These are phyloP conservation scores for Pocillopora meandrina DNA, from an alignment of 92 coral and sea anemone genomes.

Conservation along the genomic window DNA sequence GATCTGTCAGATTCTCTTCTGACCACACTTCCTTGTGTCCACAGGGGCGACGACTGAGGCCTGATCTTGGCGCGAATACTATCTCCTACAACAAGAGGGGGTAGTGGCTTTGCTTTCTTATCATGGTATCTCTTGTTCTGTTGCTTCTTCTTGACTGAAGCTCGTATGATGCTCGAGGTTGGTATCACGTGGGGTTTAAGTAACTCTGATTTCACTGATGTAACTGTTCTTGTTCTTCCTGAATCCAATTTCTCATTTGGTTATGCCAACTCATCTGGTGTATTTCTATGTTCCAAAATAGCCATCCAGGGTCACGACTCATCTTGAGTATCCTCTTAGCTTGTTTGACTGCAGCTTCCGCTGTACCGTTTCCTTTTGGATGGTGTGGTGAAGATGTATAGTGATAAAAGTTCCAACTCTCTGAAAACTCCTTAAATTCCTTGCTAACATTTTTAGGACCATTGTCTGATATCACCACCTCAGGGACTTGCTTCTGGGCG, in stretches of 20 bases:
- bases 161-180: not conserved
- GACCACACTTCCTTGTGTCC: slow-evolving; percentile 35
- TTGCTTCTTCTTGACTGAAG: slow-evolving; percentile 32
- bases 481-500: slow-evolving; percentile 23
- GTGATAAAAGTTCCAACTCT: slow-evolving; percentile 27
- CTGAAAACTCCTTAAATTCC: slow-evolving; percentile 15
- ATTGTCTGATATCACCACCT: slow-evolving; percentile 37
- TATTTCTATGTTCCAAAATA: not conserved
- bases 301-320: slow-evolving; percentile 35
- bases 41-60: slow-evolving; percentile 12
- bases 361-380: slow-evolving; percentile 54
- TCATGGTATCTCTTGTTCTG: slow-evolving; percentile 40
- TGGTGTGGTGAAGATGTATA: slow-evolving; percentile 49
- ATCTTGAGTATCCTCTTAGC: slow-evolving; percentile 20
- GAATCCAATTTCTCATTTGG: slow-evolving; percentile 31
- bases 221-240: slow-evolving; percentile 26
- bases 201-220: too few species aligned
- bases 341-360: slow-evolving; percentile 31
- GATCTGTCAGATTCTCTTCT: not conserved
- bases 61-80: slow-evolving; percentile 28
- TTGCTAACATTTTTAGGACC: slow-evolving; percentile 44
- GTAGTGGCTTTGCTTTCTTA: slow-evolving; percentile 29
- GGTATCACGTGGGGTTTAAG: too few species aligned
- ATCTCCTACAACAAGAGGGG: slow-evolving; percentile 32
- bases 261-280: slow-evolving; percentile 20